Base-by-base conservation (phyloP, 1,140 invertebrate genomes). In the Cecropterus lyciades region DNA sequence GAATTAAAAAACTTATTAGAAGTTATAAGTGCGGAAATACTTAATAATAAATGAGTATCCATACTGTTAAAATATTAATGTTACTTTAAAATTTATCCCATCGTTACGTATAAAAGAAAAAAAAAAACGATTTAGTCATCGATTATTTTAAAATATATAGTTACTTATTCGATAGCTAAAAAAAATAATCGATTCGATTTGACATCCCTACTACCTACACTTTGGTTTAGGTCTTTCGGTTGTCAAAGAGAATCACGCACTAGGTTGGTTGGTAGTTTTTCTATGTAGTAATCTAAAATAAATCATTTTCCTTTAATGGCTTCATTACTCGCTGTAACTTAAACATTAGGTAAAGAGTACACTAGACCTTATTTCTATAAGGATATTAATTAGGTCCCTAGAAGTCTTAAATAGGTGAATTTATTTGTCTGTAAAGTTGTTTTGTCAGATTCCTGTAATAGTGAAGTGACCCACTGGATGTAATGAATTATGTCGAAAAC, bases 391-490 rank as follows among this genome's bases (percentile, higher is more conserved):
- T 17, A 27, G 30, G 51, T 30, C 51, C 40, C 4, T 40, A 14
- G 3, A n/a, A 53, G 51, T 53, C 30, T 27, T 15, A 40, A 40
- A 14, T 15, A 53, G 51, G 51, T 40, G 30, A 53, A 17, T 53
- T 53, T 40, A 16, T 37, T 37, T 37, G 49, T 53, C 51, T 37
- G 10, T 37, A 7, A 53, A 53, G 33, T 63, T 53, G 60, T 53
- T 51, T 64, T 64, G 60, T 52, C 48, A 49, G 45, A 62, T 37
- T 40, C 30, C 59, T 62, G 30, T n/a, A 53, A 40, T 53, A 53
- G 14, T 16, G 33, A 53, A 53, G 30, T 53, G 30, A 53, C 15
- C 27, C 33, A 37, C 33, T 37, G 33, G 33, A 37, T 11, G n/a
- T 37, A 37, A 9, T 11, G 33, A 37, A 11, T 37, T 37, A 37